Base-by-base conservation (phyloP, 2,113 vertebrate genomes). In the Kobus ellipsiprymnus region DNA sequence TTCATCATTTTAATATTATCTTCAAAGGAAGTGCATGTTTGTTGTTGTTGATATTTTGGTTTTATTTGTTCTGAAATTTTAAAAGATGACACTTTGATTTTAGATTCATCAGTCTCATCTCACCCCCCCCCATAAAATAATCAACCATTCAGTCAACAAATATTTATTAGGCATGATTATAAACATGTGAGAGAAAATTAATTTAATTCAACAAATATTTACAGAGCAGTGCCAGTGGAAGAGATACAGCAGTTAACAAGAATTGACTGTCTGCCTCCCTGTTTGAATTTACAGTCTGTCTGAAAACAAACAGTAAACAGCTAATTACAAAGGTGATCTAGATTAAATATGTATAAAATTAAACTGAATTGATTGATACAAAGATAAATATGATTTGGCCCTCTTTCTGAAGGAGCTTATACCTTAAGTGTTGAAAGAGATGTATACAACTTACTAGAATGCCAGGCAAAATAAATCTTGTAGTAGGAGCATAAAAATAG, bases 101-200 rank as follows among this genome's bases (percentile, higher is more conserved):
- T 91, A 93, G 64, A 88, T 81, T 91, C 36, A 27, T 55, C 52
- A 59, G 57, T 48, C 27, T 17, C 21, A 27, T 82, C 19, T 90
- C 29, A 85, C 16, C 5, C 0, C 60, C 16, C 7, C 46, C 81
- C 57, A 36, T 57, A 67, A 94, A 19, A 71, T 54, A 59, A 54
- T 71, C 40, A 62, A 14, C 77, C 27, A 54, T 6, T 77, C 48
- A 81, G 11, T 55, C 82, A 95, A 86, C 46, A 91, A 2, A 59
- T 94, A 55, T 57, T 92, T 94, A 89, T 91, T 91, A 78, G 59
- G 54, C 23, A 2, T 92, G 46, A 19, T 50, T 94, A 44, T 29
- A 86, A 93, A 80, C 23, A 30, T 91, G 13, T 94, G 62, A 84
- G 78, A 85, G 62, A 89, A 97, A 87, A 81, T 90, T 92, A 62